Evolutionary conservation across 1,140 invertebrate species (phyloP), one percentile per base, ranked within the genome.

Genomic region (Plutomurus gul): DNA sequence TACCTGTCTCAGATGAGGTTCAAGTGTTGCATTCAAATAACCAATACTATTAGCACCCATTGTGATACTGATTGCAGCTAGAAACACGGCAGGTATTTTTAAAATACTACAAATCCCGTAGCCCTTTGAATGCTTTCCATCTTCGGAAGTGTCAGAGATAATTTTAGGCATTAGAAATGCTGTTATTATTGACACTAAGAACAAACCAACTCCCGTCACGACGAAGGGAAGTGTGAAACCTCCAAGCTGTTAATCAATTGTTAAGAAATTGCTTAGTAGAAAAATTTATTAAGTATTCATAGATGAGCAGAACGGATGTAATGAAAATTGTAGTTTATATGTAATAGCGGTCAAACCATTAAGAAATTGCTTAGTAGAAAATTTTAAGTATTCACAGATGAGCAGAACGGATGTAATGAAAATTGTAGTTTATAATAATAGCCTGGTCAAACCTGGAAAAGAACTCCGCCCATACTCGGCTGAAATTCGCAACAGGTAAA

Each of bases 171-270:
- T 71, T 8, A 82, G 0, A 10, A 71, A 40, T 4, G 74, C 20
- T 0, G 81, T 43, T 7, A 82, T 18, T n/a, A 82, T 10, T n/a
- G 22, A 73, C n/a, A 60, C 51, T 1, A 56, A 7, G 10, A 79
- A 25, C 7, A 82, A 30, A 1, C 60, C 33, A 20, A 49, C 37
- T 5, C 81, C 81, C n/a, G 74, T 75, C 0, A 95, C 91, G 4
- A 91, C 92, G 85, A 98, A 98, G 0, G 96, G 95, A 5, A 95
- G 89, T 0, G 91, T 91, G 86, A 94, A 98, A 1, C 95, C 95
- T 18, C 95, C 94, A 1, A 91, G 83, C 88, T 92, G 85, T 78
- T 82, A 80, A 40, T 6, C 30, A 25, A 43, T 72, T 39, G 27
- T n/a, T 39, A 71, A n/a, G n/a, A n/a, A n/a, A n/a, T n/a, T n/a